phyloP scores from a whole-genome alignment of 2,888 invertebrate genomes.

The Eudemis profundana region DNA sequence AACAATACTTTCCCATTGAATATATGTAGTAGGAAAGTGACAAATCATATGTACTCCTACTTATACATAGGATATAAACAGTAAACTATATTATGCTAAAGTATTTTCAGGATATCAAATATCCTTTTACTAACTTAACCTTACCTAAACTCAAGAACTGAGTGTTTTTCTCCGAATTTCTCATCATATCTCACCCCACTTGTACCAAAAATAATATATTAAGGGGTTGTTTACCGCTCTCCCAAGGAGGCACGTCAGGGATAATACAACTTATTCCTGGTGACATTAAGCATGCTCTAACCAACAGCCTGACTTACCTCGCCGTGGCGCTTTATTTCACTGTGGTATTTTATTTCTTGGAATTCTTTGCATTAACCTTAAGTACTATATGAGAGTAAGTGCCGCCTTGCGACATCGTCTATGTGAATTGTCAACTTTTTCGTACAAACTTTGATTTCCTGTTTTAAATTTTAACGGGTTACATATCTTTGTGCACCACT shows the following conservation, averaged over 20 bases:
- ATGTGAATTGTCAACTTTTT: no score
- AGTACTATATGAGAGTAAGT: neutral
- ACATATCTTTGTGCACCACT: no score
- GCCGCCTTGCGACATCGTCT: no score
- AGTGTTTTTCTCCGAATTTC: conserved; percentile 1
- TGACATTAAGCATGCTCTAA: conserved; percentile 38
- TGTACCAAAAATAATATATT: conserved; percentile 25
- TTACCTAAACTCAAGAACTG: neutral
- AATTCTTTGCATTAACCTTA: neutral
- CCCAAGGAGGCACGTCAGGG: conserved; percentile 3
- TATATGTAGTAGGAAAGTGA: no score
- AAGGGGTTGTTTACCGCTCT: conserved; percentile 33
- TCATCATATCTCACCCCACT: conserved; percentile 18
- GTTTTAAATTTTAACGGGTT: no score
- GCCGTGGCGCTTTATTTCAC: conserved; percentile 19
- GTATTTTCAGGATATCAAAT: no score
- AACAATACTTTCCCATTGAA: no score
- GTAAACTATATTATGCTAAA: no score
- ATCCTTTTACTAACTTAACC: neutral
- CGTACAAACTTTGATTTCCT: no score
- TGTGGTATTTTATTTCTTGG: conserved; percentile 5
- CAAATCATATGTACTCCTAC: no score
- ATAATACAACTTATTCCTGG: conserved; percentile 36
- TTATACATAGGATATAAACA: no score
- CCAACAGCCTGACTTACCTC: conserved; percentile 17